Evolutionary conservation across 2,113 vertebrate genomes (phyloP).

Genomic region (Chelonoidis abingdonii): DNA sequence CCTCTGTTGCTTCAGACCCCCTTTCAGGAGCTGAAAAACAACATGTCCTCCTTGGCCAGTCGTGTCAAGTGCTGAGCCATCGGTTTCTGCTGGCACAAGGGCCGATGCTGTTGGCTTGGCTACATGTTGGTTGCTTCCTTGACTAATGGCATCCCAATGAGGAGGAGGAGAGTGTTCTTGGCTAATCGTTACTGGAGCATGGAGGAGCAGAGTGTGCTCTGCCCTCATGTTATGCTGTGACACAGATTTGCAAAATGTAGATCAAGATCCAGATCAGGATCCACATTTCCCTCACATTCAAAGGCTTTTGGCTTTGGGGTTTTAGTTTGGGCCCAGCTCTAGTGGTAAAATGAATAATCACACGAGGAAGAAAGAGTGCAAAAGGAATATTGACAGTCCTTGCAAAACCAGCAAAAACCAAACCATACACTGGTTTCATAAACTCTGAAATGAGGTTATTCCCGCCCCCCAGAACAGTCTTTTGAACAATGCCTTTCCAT

Average conservation of each 20-base stretch:
- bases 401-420: conserved; percentile 37
- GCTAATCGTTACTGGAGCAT: fast-evolving
- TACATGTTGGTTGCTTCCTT: fast-evolving
- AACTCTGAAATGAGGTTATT: background rate
- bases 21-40: background rate
- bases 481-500: background rate
- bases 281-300: background rate
- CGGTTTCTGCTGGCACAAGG: background rate
- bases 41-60: background rate
- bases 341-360: conserved; percentile 54
- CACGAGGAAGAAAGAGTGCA: background rate
- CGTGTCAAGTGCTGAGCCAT: background rate
- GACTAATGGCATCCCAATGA: fast-evolving
- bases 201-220: fast-evolving
- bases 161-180: background rate
- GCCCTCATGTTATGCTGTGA: background rate
- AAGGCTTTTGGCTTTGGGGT: conserved; percentile 44
- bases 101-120: fast-evolving
- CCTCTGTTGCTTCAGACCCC: background rate
- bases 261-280: conserved; percentile 27
- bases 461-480: background rate
- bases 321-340: conserved; percentile 44
- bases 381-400: background rate
- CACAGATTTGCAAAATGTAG: background rate
- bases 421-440: conserved; percentile 22